phyloP scores from a whole-genome alignment of 92 coral and sea anemone genomes.

The Metridium senile region DNA sequence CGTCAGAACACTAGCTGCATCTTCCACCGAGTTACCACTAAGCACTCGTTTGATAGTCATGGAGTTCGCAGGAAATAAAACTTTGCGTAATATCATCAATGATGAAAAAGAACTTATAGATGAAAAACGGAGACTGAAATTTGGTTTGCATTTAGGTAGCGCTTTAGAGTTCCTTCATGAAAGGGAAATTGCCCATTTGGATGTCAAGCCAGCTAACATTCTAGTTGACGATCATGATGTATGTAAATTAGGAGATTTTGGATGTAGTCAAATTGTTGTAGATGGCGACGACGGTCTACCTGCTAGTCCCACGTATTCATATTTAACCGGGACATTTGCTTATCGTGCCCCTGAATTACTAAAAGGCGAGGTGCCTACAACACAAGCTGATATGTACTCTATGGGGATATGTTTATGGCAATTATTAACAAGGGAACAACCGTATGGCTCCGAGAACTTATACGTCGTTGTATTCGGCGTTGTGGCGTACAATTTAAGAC shows the following conservation, averaged over 20 bases:
- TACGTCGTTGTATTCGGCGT: constrained; percentile 97
- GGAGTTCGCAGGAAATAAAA: constrained; percentile 94
- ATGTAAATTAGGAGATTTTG: constrained; percentile 96
- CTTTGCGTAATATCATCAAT: constrained; percentile 79
- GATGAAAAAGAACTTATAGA: constrained; percentile 72
- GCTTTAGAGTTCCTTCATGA: constrained; percentile 86
- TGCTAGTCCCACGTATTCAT: constrained; percentile 98
- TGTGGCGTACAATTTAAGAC: constrained; percentile 92
- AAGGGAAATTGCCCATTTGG: constrained; percentile 92
- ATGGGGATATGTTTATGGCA: constrained; percentile 98
- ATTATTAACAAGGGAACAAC: constrained; percentile 83
- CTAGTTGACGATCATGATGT: constrained; percentile 80
- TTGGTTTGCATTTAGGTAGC: constrained; percentile 76
- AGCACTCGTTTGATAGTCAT: constrained; percentile 78
- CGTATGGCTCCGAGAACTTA: constrained; percentile 92
- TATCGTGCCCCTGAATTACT: constrained; percentile 97
- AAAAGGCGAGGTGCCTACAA: constrained; percentile 90
- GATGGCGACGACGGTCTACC: constrained; percentile 89
- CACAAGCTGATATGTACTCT: constrained; percentile 95
- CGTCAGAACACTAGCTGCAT: constrained; percentile 80
- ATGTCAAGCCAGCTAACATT: constrained; percentile 94
- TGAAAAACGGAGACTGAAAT: constrained; percentile 73
- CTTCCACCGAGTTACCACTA: constrained; percentile 62
- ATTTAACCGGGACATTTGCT: constrained; percentile 93
- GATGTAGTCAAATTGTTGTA: constrained; percentile 91